phyloP scores from a whole-genome alignment of 2,888 invertebrate species.

The Andricus curvator region DNA sequence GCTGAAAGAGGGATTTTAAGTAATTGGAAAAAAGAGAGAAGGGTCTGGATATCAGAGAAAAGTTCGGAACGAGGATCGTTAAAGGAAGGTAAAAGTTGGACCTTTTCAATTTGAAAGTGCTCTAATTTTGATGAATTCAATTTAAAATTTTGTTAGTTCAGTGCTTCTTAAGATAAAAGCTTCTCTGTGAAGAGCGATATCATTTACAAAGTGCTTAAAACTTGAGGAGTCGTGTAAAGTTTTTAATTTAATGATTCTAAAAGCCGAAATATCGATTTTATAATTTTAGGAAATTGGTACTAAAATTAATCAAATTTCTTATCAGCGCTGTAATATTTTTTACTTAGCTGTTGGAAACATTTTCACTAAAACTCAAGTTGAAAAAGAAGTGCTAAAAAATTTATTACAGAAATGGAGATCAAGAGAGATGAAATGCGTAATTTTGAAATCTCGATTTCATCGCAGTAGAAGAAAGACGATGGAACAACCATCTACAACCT shows the following conservation, averaged over 20 bases:
- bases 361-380: background rate
- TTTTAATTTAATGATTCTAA: background rate
- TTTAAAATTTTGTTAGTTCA: background rate
- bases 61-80: conserved; percentile 23
- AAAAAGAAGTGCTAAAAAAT: conserved; percentile 2
- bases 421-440: conserved; percentile 25
- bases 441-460: conserved; percentile 19
- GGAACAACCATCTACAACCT: conserved; percentile 11
- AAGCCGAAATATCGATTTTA: background rate
- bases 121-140: conserved; percentile 20
- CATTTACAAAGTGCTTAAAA: background rate
- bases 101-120: conserved; percentile 23
- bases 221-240: background rate
- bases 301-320: background rate
- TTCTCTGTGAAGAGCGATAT: background rate
- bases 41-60: background rate
- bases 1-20: conserved; percentile 5
- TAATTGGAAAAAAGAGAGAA: conserved; percentile 18
- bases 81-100: conserved; percentile 7
- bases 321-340: background rate
- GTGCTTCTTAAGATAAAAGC: background rate
- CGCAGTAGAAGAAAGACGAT: conserved; percentile 6
- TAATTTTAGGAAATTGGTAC: background rate
- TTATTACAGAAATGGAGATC: background rate
- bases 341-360: background rate